Evolutionary conservation across 2,797 vertebrate species (phyloP).

Genomic region (Myripristis jacobus): DNA sequence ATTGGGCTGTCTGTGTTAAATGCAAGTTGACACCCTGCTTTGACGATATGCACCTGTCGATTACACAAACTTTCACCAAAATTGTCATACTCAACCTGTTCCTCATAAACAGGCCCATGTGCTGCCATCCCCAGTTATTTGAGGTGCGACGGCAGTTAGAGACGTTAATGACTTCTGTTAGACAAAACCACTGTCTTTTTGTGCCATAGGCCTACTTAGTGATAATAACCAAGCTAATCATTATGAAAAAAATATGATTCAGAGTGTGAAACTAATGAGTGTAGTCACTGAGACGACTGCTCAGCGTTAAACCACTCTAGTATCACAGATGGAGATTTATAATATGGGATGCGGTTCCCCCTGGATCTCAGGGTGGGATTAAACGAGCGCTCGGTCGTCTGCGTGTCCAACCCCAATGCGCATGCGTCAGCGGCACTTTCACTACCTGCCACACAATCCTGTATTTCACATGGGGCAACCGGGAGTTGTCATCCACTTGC

Average conservation of each 20-base stretch:
- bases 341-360: constrained; percentile 50
- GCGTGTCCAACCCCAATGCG: constrained; percentile 65
- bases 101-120: not conserved
- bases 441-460: constrained; percentile 82
- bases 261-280: constrained; percentile 8
- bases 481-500: constrained; percentile 80
- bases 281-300: not conserved
- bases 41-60: constrained; percentile 9
- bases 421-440: constrained; percentile 81
- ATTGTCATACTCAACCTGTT: not conserved
- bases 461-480: constrained; percentile 85
- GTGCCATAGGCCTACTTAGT: no score
- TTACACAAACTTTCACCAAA: not conserved
- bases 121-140: constrained; percentile 15
- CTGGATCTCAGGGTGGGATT: constrained; percentile 68
- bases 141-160: constrained; percentile 8
- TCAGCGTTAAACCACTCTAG: constrained; percentile 10
- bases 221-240: no score
- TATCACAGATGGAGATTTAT: constrained; percentile 34
- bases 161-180: not conserved
- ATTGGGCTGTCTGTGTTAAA: not conserved
- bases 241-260: constrained; percentile 1
- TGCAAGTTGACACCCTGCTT: not conserved
- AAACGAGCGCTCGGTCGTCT: constrained; percentile 21
- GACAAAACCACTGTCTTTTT: not conserved